A percentile compares a stretch with the other conserved stretches of the same genome.
Evolutionary conservation across 1,140 invertebrate genomes (phyloP).

Genomic region (Oreohelix idahoensis): DNA sequence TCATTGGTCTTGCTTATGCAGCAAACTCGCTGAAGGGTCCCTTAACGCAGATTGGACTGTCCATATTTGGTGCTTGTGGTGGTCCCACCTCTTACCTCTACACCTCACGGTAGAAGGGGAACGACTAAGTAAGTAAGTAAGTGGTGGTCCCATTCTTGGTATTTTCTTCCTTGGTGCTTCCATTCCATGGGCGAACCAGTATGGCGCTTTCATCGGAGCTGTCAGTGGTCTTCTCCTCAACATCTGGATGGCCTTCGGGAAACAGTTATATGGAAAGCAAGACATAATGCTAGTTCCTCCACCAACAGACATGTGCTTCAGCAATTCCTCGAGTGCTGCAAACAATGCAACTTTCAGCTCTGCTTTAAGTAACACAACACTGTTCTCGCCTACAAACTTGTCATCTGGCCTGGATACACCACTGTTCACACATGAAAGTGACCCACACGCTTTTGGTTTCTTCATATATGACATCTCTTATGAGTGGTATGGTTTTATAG

Average conservation of each 20-base stretch:
- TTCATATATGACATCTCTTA: neutral
- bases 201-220: neutral
- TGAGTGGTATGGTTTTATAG: neutral
- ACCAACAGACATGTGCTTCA: neutral
- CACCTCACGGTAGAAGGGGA: too few species aligned
- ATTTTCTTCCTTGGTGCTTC: slow-evolving; percentile 82
- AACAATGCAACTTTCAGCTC: neutral
- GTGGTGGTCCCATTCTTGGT: slow-evolving; percentile 74
- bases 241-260: neutral
- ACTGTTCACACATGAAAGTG: neutral
- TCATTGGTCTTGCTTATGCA: slow-evolving; percentile 74
- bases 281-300: neutral
- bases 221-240: neutral
- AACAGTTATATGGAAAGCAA: slow-evolving; percentile 10
- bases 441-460: neutral
- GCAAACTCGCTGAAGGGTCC: slow-evolving; percentile 85
- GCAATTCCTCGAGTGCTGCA: neutral
- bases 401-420: neutral
- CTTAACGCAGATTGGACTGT: slow-evolving; percentile 80
- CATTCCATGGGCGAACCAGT: slow-evolving; percentile 81
- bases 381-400: neutral
- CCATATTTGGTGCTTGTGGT: slow-evolving; percentile 89
- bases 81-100: too few species aligned
- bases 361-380: neutral
- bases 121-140: too few species aligned